These are phyloP conservation scores for Apis dorsata DNA, from an alignment of 1,140 invertebrate genomes.

Conservation along the genomic window DNA sequence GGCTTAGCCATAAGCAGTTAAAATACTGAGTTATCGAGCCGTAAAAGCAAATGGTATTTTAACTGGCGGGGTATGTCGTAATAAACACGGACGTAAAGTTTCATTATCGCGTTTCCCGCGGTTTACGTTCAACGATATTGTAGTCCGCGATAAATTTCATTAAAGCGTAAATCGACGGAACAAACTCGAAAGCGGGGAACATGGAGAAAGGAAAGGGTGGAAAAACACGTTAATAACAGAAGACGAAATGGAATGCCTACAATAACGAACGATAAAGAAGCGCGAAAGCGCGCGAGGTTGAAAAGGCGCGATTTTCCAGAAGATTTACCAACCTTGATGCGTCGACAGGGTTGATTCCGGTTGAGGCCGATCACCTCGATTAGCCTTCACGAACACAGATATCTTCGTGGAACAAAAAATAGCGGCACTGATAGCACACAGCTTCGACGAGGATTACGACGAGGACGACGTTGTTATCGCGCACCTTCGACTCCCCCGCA, in stretches of 20 bases:
- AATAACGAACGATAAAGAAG: too few species aligned
- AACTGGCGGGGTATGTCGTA: conserved; percentile 12
- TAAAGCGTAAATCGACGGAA: neutral
- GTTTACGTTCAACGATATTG: conserved; percentile 23
- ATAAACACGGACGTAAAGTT: conserved; percentile 35
- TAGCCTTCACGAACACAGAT: conserved; percentile 4
- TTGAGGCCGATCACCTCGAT: conserved; percentile 32
- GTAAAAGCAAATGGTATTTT: conserved; percentile 35
- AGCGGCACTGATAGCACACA: conserved; percentile 27
- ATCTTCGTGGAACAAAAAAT: neutral
- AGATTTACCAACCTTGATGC: conserved; percentile 69
- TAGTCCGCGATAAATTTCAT: conserved; percentile 21
- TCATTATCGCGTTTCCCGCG: conserved; percentile 30
- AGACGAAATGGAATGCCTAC: neutral
- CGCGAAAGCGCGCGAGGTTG: too few species aligned
- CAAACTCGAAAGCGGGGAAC: neutral
- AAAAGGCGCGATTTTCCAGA: too few species aligned
- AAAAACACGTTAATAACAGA: neutral
- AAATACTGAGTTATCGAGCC: conserved; percentile 18
- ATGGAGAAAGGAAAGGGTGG: neutral
- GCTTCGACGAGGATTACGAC: neutral
- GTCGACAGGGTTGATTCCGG: conserved; percentile 74
- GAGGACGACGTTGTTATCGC: neutral
- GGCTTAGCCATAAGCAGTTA: neutral
- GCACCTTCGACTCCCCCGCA: neutral